Base-by-base conservation (phyloP, 2,888 invertebrate genomes). In the Melolontha melolontha region DNA sequence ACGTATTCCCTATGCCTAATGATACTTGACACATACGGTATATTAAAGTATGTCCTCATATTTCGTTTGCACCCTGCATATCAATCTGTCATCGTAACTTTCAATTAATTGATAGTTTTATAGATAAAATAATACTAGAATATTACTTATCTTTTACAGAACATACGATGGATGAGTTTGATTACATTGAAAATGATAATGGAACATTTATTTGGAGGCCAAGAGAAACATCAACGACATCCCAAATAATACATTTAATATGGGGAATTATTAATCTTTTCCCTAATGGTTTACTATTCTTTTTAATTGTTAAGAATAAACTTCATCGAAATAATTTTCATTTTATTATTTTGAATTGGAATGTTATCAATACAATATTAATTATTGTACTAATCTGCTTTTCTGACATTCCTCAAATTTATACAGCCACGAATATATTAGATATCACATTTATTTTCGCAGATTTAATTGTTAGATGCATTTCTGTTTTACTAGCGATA, bases 301-400 rank as follows among this genome's bases (percentile, higher is more conserved):
- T n/a, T n/a, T n/a, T n/a, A n/a, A n/a, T n/a, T n/a, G n/a, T n/a
- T n/a, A n/a, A n/a, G n/a, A n/a, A n/a, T n/a, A n/a, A n/a, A n/a
- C n/a, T n/a, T n/a, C n/a, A n/a, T n/a, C n/a, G n/a, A n/a, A n/a
- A n/a, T n/a, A 57, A 57, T n/a, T 57, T 57, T 8, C 27, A 57
- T 16, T 14, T 57, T n/a, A 27, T 57, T 12, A 57, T 57, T 27
- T 44, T 57, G 11, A 17, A 29, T 27, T 17, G 11, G n/a, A 29
- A n/a, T 12, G 12, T 57, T 12, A n/a, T 2, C 27, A 57, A 57
- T 16, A 5, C 42, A 22, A n/a, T 57, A 4, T 7, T 44, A n/a
- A 11, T 57, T 42, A n/a, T 57, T 10, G 8, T 29, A 44, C n/a
- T 44, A 7, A 7, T 57, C 7, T 57, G 27, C 40, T 22, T 57